Conservation (phyloP, 2,888 invertebrate genomes). For the Liposcelis brunnea region DNA sequence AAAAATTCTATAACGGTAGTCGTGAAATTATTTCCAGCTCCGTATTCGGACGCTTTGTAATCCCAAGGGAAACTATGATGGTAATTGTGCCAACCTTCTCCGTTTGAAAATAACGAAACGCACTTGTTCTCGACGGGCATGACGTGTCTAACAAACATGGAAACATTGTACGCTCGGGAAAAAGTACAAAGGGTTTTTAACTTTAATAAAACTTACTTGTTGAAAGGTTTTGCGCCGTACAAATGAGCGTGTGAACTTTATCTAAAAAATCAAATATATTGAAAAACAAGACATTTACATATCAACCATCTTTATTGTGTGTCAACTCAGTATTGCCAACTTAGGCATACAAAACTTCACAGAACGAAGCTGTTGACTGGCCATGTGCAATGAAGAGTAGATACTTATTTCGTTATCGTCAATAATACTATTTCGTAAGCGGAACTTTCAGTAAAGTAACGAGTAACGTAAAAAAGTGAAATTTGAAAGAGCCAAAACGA, state of each 20-base stretch:
- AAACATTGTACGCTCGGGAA: too few relatives aligned
- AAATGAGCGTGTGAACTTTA: too few relatives aligned
- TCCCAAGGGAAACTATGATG: constrained; percentile 38
- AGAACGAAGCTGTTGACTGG: constrained; percentile 74
- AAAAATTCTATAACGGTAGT: constrained; percentile 42
- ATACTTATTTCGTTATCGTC: constrained; percentile 38
- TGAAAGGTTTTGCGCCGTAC: constrained; percentile 58
- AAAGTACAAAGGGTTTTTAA: too few relatives aligned
- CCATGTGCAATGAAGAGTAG: constrained; percentile 76
- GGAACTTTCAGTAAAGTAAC: not conserved
- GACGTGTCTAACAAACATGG: constrained; percentile 22
- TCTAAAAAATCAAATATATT: too few relatives aligned
- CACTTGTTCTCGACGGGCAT: constrained; percentile 28
- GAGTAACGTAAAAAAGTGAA: not conserved
- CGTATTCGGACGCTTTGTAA: constrained; percentile 33
- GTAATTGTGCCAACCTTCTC: constrained; percentile 39
- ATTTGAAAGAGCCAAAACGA: too few relatives aligned
- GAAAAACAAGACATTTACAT: too few relatives aligned
- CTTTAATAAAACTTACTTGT: constrained; percentile 33
- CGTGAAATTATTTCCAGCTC: constrained; percentile 35
- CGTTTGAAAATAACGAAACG: constrained; percentile 26
- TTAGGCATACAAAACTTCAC: too few relatives aligned
- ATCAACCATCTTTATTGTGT: too few relatives aligned
- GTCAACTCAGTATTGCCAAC: too few relatives aligned
- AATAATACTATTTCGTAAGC: too few relatives aligned